A percentile compares a stretch with the other conserved stretches of the same genome.
phyloP scores from a whole-genome alignment of 2,797 vertebrate genomes.

The Sebastes goodei region DNA sequence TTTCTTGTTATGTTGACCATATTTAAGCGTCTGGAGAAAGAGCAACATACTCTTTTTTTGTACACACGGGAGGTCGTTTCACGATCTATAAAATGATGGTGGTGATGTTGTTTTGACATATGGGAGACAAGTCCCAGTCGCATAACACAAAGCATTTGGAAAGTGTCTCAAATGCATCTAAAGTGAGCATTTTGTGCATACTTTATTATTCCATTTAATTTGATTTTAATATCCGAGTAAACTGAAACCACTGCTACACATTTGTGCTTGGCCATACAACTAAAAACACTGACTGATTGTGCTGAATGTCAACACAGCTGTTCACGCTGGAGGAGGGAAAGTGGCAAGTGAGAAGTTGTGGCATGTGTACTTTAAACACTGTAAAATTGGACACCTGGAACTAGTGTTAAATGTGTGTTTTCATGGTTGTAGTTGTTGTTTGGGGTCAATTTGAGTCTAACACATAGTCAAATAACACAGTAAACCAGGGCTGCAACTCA shows the following conservation, averaged over 20 bases:
- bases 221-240: neutral
- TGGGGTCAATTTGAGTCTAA: neutral
- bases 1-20: neutral
- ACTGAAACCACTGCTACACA: neutral
- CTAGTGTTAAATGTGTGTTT: neutral
- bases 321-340: neutral
- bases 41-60: neutral
- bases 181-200: neutral
- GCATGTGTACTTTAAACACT: conserved; percentile 2
- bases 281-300: neutral
- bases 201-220: neutral
- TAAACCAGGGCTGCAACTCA: too few relatives aligned
- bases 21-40: neutral
- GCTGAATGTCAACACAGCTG: conserved; percentile 30
- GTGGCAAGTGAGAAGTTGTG: neutral
- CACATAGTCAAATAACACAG: neutral
- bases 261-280: neutral
- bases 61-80: neutral
- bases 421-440: neutral
- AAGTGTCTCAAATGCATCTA: neutral
- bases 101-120: neutral
- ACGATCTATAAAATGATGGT: neutral
- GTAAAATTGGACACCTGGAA: neutral
- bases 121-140: neutral
- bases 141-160: neutral